These are phyloP conservation scores for Magallana ariakensis DNA, from an alignment of 1,140 invertebrate genomes.

Conservation along the genomic window DNA sequence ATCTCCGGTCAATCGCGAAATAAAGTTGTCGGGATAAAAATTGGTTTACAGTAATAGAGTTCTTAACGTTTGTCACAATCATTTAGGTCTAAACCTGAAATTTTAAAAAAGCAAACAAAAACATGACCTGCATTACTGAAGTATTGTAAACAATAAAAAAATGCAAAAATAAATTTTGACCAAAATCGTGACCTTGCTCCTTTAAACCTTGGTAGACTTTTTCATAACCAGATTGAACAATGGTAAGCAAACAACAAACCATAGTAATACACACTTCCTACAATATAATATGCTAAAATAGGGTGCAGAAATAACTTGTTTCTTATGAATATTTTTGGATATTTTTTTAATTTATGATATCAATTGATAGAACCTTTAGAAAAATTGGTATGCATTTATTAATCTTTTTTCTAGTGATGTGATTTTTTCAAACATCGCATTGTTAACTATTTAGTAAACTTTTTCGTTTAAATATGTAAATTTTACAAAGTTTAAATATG, in stretches of 20 bases:
- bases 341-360: neutral
- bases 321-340: constrained; percentile 11
- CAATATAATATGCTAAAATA: neutral
- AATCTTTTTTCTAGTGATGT: neutral
- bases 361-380: neutral
- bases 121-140: no score
- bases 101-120: no score
- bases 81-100: no score
- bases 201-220: constrained; percentile 16
- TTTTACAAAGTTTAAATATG: neutral
- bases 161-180: no score
- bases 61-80: no score
- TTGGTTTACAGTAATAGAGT: no score
- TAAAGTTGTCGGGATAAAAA: no score
- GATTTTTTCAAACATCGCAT: neutral
- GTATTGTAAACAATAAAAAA: no score
- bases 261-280: constrained; percentile 15
- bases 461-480: neutral
- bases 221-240: constrained; percentile 19
- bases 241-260: neutral
- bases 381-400: neutral
- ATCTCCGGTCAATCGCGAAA: no score
- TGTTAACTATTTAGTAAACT: neutral
- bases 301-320: neutral
- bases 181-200: no score